phyloP scores from a whole-genome alignment of 2,797 vertebrate species.

The Malurus splendens region DNA sequence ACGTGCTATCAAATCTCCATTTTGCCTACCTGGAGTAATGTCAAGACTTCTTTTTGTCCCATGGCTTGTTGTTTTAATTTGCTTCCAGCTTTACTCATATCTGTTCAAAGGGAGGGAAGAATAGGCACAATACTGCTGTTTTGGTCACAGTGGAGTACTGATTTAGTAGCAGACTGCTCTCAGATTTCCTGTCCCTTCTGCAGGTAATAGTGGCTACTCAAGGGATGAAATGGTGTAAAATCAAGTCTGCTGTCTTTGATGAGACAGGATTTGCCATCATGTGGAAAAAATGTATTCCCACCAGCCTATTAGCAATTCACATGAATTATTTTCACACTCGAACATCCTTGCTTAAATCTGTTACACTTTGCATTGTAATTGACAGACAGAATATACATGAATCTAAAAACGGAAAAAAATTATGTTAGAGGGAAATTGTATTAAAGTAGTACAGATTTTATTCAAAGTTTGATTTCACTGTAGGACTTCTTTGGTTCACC shows the following conservation, averaged over 20 bases:
- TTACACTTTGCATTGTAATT: conserved; percentile 29
- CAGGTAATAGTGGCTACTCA: background rate
- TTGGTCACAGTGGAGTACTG: background rate
- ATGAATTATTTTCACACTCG: conserved; percentile 23
- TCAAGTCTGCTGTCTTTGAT: background rate
- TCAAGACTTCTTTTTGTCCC: background rate
- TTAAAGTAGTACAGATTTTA: background rate
- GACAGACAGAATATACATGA: background rate
- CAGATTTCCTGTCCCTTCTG: background rate
- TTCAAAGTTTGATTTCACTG: conserved; percentile 27
- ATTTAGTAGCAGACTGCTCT: background rate
- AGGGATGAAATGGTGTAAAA: background rate
- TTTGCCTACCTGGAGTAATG: background rate
- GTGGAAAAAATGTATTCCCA: background rate
- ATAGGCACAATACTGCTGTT: background rate
- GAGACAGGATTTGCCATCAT: background rate
- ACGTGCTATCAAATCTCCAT: background rate
- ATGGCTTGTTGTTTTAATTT: background rate
- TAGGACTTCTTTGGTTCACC: conserved; percentile 37
- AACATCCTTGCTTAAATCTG: conserved; percentile 27
- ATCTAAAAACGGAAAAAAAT: background rate
- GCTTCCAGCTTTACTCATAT: background rate
- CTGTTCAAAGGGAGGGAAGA: background rate
- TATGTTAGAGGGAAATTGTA: background rate
- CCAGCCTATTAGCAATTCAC: conserved; percentile 25